Conservation (phyloP, 2,797 vertebrate species). For the Bovichtus variegatus region DNA sequence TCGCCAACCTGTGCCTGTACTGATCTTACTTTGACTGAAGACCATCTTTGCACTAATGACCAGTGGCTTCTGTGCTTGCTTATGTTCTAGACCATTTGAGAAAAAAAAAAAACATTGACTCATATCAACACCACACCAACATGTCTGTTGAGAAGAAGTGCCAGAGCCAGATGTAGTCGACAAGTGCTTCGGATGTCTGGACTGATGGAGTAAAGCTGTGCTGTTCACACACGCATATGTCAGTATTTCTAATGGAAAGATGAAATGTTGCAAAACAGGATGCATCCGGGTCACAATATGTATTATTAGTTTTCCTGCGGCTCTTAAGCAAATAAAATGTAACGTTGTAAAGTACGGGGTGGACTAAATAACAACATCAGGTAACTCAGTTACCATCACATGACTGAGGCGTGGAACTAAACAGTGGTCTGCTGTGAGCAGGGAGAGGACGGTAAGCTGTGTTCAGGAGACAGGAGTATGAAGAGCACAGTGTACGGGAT, state of each 20-base stretch:
- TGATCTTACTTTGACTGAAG: neutral
- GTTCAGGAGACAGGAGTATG: no score
- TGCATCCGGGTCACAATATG: slow-evolving; percentile 1
- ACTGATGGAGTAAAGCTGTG: neutral
- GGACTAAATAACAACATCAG: neutral
- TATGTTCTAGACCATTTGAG: slow-evolving; percentile 10
- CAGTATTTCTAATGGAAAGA: neutral
- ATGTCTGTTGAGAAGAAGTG: neutral
- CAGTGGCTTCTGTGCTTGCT: neutral
- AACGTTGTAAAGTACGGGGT: neutral
- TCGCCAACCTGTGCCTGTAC: slow-evolving; percentile 17
- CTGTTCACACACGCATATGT: slow-evolving; percentile 1
- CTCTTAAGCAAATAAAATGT: slow-evolving; percentile 8
- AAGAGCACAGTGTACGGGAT: no score
- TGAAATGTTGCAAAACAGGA: slow-evolving; percentile 1
- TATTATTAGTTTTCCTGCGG: slow-evolving; percentile 20
- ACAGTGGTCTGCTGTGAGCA: neutral
- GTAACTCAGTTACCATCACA: neutral
- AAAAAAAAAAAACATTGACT: neutral
- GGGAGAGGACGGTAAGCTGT: no score
- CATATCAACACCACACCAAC: neutral
- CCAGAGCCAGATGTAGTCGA: slow-evolving; percentile 2
- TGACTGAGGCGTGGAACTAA: no score
- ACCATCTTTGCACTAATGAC: slow-evolving; percentile 2
- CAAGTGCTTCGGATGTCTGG: neutral